Evolutionary conservation across 2,113 vertebrate genomes (phyloP).

Genomic region (Pseudorhombus dupliciocellatus): DNA sequence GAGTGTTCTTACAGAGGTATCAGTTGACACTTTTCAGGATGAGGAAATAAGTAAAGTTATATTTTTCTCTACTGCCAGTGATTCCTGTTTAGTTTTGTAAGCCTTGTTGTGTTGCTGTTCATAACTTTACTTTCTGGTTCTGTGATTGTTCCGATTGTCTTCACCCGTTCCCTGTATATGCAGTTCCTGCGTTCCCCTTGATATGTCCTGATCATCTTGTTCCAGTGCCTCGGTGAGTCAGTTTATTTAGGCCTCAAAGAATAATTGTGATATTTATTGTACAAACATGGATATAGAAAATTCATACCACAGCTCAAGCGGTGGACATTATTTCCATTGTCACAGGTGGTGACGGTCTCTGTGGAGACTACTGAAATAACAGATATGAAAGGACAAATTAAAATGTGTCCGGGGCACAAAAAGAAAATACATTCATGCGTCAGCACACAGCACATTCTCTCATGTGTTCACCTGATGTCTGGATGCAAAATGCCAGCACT

Average conservation of each 20-base stretch:
- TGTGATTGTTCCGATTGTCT: too few species aligned
- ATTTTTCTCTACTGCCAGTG: too few species aligned
- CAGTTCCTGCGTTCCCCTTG: too few species aligned
- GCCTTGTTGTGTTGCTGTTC: too few species aligned
- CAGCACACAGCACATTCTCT: too few species aligned
- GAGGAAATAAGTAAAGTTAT: too few species aligned
- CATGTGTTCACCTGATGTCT: constrained; percentile 35
- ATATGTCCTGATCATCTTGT: too few species aligned
- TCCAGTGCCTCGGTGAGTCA: background rate
- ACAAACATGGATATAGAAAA: background rate
- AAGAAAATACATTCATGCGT: background rate
- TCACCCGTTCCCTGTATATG: too few species aligned
- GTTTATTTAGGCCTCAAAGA: background rate
- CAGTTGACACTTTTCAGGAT: too few species aligned
- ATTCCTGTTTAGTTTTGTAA: too few species aligned
- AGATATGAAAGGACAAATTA: background rate
- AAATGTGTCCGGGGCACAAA: background rate
- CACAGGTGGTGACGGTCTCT: constrained; percentile 29
- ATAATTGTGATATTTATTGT: background rate
- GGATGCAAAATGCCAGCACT: constrained; percentile 46
- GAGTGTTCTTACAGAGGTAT: background rate
- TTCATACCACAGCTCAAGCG: constrained; percentile 43
- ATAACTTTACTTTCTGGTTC: too few species aligned
- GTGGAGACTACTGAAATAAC: constrained; percentile 7
- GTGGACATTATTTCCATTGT: background rate